Evolutionary conservation across 2,888 invertebrate genomes (phyloP), one percentile per base, ranked within the genome.

Genomic region (Amblyjoppa proteus): DNA sequence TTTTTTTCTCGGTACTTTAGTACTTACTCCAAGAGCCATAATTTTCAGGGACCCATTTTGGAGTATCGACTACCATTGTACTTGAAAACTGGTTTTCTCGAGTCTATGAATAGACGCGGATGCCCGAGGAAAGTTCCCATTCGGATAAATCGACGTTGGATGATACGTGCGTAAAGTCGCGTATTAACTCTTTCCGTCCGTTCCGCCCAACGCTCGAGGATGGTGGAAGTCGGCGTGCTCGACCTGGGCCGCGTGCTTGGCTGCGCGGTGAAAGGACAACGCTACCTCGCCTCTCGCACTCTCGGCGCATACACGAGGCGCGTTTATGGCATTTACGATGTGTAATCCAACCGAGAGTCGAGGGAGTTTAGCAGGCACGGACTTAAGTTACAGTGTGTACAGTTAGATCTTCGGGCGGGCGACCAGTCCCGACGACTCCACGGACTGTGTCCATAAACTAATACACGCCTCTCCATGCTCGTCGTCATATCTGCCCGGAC

Each of bases 201-300:
- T 53, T 20, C 20, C 49, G 45, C 28, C 64, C n/a, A 41, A 38
- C 69, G 56, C 77, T 78, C 41, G 69, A 78, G 58, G 58, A 78
- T 78, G 56, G 20, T 58, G 58, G 38, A 74, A 56, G 71, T 9
- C 53, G 58, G n/a, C 56, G 73, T 34, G n/a, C 28, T n/a, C 73
- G 70, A 58, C 56, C 51, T 53, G 13, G 51, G 41, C 56, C 58
- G n/a, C 68, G 69, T 45, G 34, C 53, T 16, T 49, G 16, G 68
- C 2, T 51, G 56, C 41, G 34, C 68, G 79, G 85, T 85, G 85
- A 83, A 85, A 83, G 85, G 85, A 85, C 85, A 83, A 80, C 77
- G 85, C 76, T 80, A 80, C 73, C 51, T 75, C 38, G 53, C 41
- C 51, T 51, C 51, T 31, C 28, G 53, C 56, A 20, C 56, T 28